Evolutionary conservation across 2,113 vertebrate species (phyloP), one percentile per base, ranked within the genome.

Genomic region (Neoarius graeffei): DNA sequence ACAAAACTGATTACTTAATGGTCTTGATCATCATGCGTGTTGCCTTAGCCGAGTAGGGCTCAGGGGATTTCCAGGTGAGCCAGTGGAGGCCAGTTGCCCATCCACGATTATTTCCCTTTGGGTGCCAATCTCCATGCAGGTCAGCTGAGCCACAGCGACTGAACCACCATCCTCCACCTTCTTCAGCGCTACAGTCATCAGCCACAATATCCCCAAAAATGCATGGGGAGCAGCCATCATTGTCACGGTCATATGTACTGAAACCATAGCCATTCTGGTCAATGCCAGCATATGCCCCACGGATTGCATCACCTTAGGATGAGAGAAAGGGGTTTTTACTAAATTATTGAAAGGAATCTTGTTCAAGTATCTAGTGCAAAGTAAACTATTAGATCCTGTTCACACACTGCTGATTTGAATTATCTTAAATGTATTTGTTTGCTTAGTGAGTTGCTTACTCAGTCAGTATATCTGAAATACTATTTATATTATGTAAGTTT

Each of bases 1-100:
- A 67, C 62, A 83, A 57, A 74, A 20, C 17, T 71, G 13, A 62
- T 89, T 59, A 1, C 25, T 69, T 20, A 59, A 82, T n/a, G 3
- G 86, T 81, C 82, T 88, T 89, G 19, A 90, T 67, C 89, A 89
- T 89, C 86, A 94, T 89, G 15, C 93, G 94, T 42, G 91, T 91
- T 59, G 91, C 92, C 7, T 81, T 93, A 23, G 79, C 20, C 1
- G 91, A 93, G 76, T 93, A 94, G 0, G 90, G 81, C 0, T 9
- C 64, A 1, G 17, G 79, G 2, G 27, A 42, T 84, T 87, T 94
- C 95, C 94, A 95, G 11, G 94, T 95, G 11, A 4, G 4, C 95
- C 95, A 95, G 88, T 94, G 80, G 67, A 96, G 83, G 15, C 94
- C 95, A 7, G 94, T 94, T 0, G 56, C 27, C 93, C 94, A 95